A percentile compares a stretch with the other conserved stretches of the same genome.
Evolutionary conservation across 2,797 vertebrate genomes (phyloP).

Genomic region (Mormyrus proboscirostris): DNA sequence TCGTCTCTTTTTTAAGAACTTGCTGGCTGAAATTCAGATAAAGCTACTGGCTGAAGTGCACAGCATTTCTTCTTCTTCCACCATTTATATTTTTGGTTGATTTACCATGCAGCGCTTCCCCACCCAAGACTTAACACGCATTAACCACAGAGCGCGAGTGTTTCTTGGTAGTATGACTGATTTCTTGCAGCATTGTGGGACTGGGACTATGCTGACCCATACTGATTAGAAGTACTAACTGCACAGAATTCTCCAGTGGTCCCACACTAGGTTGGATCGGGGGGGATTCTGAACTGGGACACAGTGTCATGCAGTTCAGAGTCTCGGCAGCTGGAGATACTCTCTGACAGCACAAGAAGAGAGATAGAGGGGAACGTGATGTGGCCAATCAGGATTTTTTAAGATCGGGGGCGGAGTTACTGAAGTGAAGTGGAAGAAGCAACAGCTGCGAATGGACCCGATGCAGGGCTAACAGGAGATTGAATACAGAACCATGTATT

Average conservation of each 20-base stretch:
- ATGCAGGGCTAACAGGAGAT: background rate
- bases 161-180: background rate
- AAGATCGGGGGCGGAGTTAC: background rate
- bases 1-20: background rate
- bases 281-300: background rate
- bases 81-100: background rate
- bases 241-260: background rate
- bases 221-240: background rate
- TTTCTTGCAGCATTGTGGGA: background rate
- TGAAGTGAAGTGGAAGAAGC: background rate
- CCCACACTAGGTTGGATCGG: background rate
- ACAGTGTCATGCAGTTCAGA: background rate
- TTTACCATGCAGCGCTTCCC: background rate
- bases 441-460: background rate
- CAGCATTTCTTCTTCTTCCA: background rate
- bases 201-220: background rate
- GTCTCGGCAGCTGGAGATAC: background rate
- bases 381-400: background rate
- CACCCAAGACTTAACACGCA: background rate
- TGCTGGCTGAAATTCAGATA: background rate
- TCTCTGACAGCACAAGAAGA: background rate
- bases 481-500: background rate
- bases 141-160: background rate
- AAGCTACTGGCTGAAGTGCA: background rate
- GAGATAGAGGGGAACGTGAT: background rate